Evolutionary conservation across 2,888 invertebrate genomes (phyloP), one percentile per base, ranked within the genome.

Genomic region (Steinernema scapterisci): DNA sequence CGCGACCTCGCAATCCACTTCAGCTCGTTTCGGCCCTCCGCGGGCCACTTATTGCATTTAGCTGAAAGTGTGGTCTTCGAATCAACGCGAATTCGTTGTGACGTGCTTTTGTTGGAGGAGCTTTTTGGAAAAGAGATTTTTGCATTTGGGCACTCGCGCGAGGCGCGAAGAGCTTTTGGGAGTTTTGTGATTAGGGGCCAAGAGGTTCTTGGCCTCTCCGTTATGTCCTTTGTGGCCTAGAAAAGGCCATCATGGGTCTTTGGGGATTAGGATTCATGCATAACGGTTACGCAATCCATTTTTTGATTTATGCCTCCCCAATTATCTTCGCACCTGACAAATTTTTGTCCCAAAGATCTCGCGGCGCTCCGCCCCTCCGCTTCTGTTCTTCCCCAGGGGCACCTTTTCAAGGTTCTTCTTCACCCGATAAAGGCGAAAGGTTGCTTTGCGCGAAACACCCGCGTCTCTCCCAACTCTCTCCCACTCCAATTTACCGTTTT

Each of bases 391-490:
- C 63, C 63, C 63, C 25, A 2, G 6, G 63, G 63, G 63, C 16
- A 13, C 63, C 25, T 31, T 31, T 63, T 31, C 27, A 63, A 31
- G 63, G 31, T 63, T n/a, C 63, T 63, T 31, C 38, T 31, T 27
- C 16, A n/a, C 38, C 38, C 38, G 38, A 2, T 16, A 16, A 48
- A 48, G 48, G 48, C 48, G 48, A 48, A 48, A 48, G 48, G 48
- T 48, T 48, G 63, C 63, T 63, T 31, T 63, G 63, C 63, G 63
- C 63, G 63, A 63, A 63, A 63, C 63, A 31, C 31, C 9, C 63
- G 63, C 27, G 63, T 63, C 31, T n/a, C n/a, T 38, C 9, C 38
- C 38, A 21, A 63, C 63, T 16, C 27, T 25, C 31, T 27, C 63
- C 25, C 16, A 21, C 63, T 25, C 63, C 52, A 52, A 63, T 63